Conservation (phyloP, 1,140 invertebrate genomes). For the Diachasmimorpha longicaudata region DNA sequence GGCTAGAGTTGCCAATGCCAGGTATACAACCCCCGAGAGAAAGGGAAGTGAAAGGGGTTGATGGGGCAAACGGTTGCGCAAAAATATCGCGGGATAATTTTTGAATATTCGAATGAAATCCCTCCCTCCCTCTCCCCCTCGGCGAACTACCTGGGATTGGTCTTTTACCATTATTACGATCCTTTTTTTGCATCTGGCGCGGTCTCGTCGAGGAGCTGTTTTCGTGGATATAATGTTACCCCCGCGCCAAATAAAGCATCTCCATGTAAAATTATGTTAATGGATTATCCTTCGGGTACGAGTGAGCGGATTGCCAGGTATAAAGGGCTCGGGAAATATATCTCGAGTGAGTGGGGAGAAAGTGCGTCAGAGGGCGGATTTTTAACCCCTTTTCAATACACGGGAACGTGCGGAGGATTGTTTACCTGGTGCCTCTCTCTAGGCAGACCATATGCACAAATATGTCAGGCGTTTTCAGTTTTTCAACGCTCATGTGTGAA, state of each 20-base stretch:
- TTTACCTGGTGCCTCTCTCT: slow-evolving; percentile 24
- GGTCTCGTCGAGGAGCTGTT: slow-evolving; percentile 10
- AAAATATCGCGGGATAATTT: slow-evolving; percentile 53
- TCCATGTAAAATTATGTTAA: slow-evolving; percentile 65
- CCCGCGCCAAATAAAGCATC: slow-evolving; percentile 46
- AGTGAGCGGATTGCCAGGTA: slow-evolving; percentile 41
- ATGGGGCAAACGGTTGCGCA: slow-evolving; percentile 47
- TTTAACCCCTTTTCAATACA: slow-evolving; percentile 34
- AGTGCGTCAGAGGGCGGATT: slow-evolving; percentile 6
- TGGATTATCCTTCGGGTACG: slow-evolving; percentile 59
- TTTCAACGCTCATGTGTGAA: background rate
- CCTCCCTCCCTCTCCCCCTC: slow-evolving; percentile 46
- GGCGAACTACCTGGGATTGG: slow-evolving; percentile 12
- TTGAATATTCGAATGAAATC: slow-evolving; percentile 47
- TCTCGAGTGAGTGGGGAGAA: background rate
- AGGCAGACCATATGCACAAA: slow-evolving; percentile 1
- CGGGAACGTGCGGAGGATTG: slow-evolving; percentile 25
- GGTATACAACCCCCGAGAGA: slow-evolving; percentile 42
- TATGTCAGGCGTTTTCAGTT: background rate
- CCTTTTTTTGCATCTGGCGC: slow-evolving; percentile 61
- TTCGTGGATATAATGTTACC: slow-evolving; percentile 52
- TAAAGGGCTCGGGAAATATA: background rate
- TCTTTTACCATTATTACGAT: slow-evolving; percentile 46
- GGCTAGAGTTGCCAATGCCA: slow-evolving; percentile 58
- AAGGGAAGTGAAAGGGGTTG: slow-evolving; percentile 21